These are phyloP conservation scores for Pandemis cinnamomeana DNA, from an alignment of 2,888 invertebrate genomes.

Conservation along the genomic window DNA sequence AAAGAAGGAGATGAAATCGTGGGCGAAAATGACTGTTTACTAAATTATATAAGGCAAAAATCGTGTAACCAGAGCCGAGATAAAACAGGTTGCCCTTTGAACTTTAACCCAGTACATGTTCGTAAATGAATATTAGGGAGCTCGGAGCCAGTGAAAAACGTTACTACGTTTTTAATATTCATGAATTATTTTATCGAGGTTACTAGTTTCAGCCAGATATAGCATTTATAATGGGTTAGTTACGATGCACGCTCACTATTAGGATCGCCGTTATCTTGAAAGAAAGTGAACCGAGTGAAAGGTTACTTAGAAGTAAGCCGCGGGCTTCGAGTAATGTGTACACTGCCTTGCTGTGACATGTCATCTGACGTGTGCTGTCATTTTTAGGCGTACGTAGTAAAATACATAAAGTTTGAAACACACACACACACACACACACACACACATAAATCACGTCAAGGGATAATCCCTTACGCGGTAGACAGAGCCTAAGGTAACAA, in stretches of 20 bases:
- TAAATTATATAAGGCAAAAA: background rate
- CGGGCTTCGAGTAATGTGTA: no score
- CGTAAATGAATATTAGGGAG: slow-evolving; percentile 27
- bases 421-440: no score
- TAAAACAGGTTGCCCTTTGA: slow-evolving; percentile 8
- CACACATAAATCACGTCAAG: no score
- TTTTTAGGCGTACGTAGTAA: no score
- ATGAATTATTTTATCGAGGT: slow-evolving; percentile 43
- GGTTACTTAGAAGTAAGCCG: background rate
- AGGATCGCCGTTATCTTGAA: slow-evolving; percentile 3
- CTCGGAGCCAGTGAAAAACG: slow-evolving; percentile 20
- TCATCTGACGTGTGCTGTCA: no score
- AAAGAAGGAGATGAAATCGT: background rate
- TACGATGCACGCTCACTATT: background rate
- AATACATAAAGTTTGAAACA: no score
- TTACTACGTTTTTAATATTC: slow-evolving; percentile 43
- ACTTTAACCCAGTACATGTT: slow-evolving; percentile 15
- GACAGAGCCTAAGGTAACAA: no score
- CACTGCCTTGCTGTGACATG: no score
- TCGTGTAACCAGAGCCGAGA: background rate
- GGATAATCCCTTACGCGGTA: no score
- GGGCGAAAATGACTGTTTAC: background rate
- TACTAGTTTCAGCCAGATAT: slow-evolving; percentile 35
- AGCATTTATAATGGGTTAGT: background rate
- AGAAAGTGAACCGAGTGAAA: background rate